A percentile compares a stretch with the other conserved stretches of the same genome.
phyloP scores from a whole-genome alignment of 1,140 invertebrate species.

The Plectus sambesii region DNA sequence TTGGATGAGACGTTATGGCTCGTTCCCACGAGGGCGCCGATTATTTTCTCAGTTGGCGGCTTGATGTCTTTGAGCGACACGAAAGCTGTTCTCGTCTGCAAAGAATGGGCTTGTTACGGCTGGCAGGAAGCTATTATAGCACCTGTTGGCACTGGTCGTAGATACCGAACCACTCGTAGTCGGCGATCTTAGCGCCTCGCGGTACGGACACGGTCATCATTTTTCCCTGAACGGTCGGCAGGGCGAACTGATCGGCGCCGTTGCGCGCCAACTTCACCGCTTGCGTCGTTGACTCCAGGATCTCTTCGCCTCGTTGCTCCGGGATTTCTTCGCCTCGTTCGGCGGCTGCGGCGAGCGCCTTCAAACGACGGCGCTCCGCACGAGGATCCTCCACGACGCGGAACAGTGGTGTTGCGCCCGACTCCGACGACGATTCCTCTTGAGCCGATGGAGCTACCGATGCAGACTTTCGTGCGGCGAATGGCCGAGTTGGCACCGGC shows the following conservation, averaged over 20 bases:
- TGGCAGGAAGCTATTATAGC: conserved; percentile 8
- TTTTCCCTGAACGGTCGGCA: conserved; percentile 26
- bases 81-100: conserved; percentile 30
- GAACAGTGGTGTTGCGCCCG: conserved; percentile 30
- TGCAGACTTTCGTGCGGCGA: too few relatives aligned
- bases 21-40: conserved; percentile 27
- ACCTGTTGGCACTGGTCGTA: conserved; percentile 37
- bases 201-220: conserved; percentile 28
- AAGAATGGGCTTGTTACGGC: not conserved
- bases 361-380: not conserved
- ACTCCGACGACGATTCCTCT: too few relatives aligned
- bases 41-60: conserved; percentile 37
- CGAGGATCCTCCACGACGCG: conserved; percentile 34
- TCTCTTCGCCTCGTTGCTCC: conserved; percentile 6
- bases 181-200: conserved; percentile 38
- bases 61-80: conserved; percentile 34
- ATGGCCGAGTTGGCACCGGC: too few relatives aligned
- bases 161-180: conserved; percentile 38
- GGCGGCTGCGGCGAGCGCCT: conserved; percentile 1
- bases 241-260: conserved; percentile 19
- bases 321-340: not conserved
- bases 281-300: conserved; percentile 2
- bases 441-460: too few relatives aligned
- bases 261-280: conserved; percentile 8
- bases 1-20: conserved; percentile 35